Evolutionary conservation across 2,888 invertebrate genomes (phyloP).

Genomic region (Machimus rusticus): DNA sequence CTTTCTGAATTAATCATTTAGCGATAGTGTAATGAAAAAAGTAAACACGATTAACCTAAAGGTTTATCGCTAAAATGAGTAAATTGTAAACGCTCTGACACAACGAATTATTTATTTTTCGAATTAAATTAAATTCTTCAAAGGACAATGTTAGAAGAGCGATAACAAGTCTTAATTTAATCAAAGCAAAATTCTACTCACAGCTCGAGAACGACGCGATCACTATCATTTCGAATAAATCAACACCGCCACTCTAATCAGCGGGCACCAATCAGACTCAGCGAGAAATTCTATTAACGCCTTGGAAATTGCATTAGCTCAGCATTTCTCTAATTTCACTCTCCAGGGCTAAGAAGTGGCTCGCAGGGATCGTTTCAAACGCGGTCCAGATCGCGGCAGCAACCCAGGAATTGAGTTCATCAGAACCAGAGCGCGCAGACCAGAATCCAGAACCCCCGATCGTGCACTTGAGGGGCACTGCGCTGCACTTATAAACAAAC

Average conservation of each 20-base stretch:
- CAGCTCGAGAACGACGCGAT: background rate
- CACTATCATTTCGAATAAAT: background rate
- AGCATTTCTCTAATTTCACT: conserved; percentile 27
- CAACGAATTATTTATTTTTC: background rate
- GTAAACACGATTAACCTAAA: background rate
- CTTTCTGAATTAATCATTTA: background rate
- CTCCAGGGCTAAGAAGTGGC: background rate
- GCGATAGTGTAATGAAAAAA: background rate
- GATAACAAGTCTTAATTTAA: background rate
- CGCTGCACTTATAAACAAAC: background rate
- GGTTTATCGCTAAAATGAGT: background rate
- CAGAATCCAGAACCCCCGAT: background rate
- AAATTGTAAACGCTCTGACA: background rate
- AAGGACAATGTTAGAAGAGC: background rate
- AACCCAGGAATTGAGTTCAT: background rate
- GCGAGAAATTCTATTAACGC: conserved; percentile 11
- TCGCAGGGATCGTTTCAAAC: background rate
- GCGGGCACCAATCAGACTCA: background rate
- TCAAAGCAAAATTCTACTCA: background rate
- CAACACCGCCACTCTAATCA: background rate
- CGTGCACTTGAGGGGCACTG: background rate
- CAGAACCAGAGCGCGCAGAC: background rate
- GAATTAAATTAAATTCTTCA: background rate
- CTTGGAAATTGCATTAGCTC: conserved; percentile 18
- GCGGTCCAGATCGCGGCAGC: background rate